phyloP scores from a whole-genome alignment of 2,888 invertebrate species.

The Tuberolachnus salignus region DNA sequence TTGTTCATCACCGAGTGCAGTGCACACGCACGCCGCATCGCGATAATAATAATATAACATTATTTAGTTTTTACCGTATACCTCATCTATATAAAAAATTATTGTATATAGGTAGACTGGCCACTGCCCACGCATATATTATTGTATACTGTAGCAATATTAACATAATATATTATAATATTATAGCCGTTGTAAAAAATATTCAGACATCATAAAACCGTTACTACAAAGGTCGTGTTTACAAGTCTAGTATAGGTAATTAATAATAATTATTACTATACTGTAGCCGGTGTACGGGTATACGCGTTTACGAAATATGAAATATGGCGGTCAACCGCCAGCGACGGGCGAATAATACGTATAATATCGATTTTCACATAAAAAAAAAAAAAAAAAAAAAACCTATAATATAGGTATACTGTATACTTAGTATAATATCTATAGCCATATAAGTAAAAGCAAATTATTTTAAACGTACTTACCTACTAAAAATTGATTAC shows the following conservation, averaged over 20 bases:
- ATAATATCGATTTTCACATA: too few species aligned
- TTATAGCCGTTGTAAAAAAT: slow-evolving; percentile 20
- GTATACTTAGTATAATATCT: too few species aligned
- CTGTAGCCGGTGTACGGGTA: neutral
- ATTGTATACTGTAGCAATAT: neutral
- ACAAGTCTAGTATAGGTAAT: neutral
- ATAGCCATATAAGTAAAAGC: too few species aligned
- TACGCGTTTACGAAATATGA: neutral
- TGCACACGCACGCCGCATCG: too few species aligned
- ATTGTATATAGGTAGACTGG: neutral
- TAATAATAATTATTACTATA: neutral
- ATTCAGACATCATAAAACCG: neutral
- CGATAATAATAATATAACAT: neutral
- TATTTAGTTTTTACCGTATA: neutral
- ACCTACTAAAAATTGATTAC: too few species aligned
- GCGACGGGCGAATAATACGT: too few species aligned
- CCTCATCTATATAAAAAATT: neutral
- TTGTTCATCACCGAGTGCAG: too few species aligned
- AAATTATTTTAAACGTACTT: too few species aligned
- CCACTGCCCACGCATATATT: neutral
- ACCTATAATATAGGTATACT: too few species aligned
- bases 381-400: too few species aligned
- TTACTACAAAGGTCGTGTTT: slow-evolving; percentile 17
- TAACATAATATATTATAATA: slow-evolving; percentile 32
- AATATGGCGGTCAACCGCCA: neutral